Conservation (phyloP, 1,140 invertebrate species). For the Alviniconcha marisindica region DNA sequence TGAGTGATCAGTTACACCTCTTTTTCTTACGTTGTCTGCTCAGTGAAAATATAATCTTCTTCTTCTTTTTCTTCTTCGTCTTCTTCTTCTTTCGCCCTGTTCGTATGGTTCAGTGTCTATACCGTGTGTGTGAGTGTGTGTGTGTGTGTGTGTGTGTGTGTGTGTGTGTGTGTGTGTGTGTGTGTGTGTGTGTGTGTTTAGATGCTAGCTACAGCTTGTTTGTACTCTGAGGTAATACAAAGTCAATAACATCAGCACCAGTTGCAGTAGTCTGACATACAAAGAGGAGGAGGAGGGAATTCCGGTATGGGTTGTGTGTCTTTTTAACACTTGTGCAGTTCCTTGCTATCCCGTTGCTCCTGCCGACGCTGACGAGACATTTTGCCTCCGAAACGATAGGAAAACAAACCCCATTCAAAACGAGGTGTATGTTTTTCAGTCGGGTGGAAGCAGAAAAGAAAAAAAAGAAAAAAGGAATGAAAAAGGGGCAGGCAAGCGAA, state of each 20-base stretch:
- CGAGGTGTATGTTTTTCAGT: too few species aligned
- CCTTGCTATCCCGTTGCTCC: background rate
- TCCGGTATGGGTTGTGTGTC: too few species aligned
- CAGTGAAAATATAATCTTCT: background rate
- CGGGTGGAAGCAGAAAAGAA: too few species aligned
- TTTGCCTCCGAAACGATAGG: too few species aligned
- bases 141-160: slow-evolving; percentile 6
- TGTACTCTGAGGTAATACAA: background rate
- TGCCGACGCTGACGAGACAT: background rate
- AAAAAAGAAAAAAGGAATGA: too few species aligned
- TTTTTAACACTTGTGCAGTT: too few species aligned
- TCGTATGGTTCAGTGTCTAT: background rate
- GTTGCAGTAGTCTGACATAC: background rate
- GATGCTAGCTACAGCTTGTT: background rate
- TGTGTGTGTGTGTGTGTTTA: background rate
- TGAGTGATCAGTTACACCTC: too few species aligned
- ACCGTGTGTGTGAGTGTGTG: slow-evolving; percentile 1
- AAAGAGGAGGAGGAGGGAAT: background rate
- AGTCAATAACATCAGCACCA: too few species aligned
- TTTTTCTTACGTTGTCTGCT: background rate
- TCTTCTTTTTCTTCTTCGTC: background rate
- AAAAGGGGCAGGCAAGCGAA: too few species aligned
- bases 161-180: background rate
- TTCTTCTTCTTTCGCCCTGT: background rate
- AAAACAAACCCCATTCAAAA: too few species aligned